Conservation (phyloP, 1,140 invertebrate species). For the Andricus grossulariae region DNA sequence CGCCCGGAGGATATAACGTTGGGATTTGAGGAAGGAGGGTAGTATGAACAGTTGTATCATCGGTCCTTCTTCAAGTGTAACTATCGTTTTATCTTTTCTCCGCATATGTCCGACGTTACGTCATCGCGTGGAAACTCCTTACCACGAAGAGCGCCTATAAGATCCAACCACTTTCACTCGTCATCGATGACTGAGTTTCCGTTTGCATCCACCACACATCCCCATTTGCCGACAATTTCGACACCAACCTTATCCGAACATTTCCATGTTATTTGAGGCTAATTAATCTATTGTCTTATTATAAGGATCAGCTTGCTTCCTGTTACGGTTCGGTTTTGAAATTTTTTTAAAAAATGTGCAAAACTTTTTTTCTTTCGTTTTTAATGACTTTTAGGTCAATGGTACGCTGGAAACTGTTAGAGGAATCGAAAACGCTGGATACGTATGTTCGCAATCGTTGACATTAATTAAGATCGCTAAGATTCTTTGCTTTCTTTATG, state of each 20-base stretch:
- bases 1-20: slow-evolving; percentile 47
- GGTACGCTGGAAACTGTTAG: too few species aligned
- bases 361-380: neutral
- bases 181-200: slow-evolving; percentile 68
- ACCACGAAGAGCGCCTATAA: slow-evolving; percentile 64
- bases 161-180: slow-evolving; percentile 67
- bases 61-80: slow-evolving; percentile 64
- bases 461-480: too few species aligned
- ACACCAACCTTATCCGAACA: slow-evolving; percentile 37
- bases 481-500: too few species aligned
- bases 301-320: slow-evolving; percentile 29
- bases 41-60: slow-evolving; percentile 60
- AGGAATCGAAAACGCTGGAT: too few species aligned
- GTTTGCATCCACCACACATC: slow-evolving; percentile 47
- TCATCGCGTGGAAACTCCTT: slow-evolving; percentile 56
- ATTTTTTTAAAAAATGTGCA: neutral
- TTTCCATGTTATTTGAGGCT: slow-evolving; percentile 26
- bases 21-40: slow-evolving; percentile 45
- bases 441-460: too few species aligned
- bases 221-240: slow-evolving; percentile 40
- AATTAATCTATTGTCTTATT: slow-evolving; percentile 30
- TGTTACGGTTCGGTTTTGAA: slow-evolving; percentile 12
- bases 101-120: slow-evolving; percentile 46
- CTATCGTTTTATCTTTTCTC: slow-evolving; percentile 65
- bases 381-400: neutral